A percentile compares a stretch with the other conserved stretches of the same genome.
Evolutionary conservation across 2,888 invertebrate genomes (phyloP).

Genomic region (Bugula neritina): DNA sequence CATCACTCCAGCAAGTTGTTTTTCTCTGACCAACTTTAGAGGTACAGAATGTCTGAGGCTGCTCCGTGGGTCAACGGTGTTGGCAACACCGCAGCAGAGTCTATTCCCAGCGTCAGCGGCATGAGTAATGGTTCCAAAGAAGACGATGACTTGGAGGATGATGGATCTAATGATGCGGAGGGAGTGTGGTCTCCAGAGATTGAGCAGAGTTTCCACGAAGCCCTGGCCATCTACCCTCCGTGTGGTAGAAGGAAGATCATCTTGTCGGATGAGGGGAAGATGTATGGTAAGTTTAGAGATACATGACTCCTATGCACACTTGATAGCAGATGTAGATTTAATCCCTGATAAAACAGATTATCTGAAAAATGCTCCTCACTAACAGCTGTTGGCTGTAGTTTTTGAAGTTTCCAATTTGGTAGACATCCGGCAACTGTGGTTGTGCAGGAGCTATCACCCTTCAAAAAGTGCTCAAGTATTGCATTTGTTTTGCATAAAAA

Average conservation of each 20-base stretch:
- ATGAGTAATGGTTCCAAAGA: constrained; percentile 40
- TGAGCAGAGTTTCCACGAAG: constrained; percentile 99
- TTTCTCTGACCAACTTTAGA: too few relatives aligned
- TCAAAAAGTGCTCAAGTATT: too few relatives aligned
- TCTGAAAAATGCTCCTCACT: too few relatives aligned
- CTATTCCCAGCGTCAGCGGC: constrained; percentile 20
- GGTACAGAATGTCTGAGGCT: constrained; percentile 2
- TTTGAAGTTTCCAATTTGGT: too few relatives aligned
- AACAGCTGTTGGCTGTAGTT: too few relatives aligned
- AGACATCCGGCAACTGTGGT: too few relatives aligned
- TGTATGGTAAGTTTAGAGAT: constrained; percentile 99
- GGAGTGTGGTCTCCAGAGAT: constrained; percentile 99
- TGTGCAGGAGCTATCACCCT: too few relatives aligned
- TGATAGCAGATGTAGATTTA: background rate
- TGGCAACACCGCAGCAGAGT: background rate
- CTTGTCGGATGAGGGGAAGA: constrained; percentile 99
- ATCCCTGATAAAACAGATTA: background rate
- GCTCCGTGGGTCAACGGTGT: constrained; percentile 17
- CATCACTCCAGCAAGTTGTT: too few relatives aligned
- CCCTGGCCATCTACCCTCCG: constrained; percentile 97
- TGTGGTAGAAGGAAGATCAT: constrained; percentile 99
- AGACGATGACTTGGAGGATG: constrained; percentile 84
- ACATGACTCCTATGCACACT: background rate
- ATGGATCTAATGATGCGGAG: constrained; percentile 75
- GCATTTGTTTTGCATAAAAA: too few relatives aligned